phyloP scores from a whole-genome alignment of 1,140 invertebrate genomes.

The Dendrolimus kikuchii region DNA sequence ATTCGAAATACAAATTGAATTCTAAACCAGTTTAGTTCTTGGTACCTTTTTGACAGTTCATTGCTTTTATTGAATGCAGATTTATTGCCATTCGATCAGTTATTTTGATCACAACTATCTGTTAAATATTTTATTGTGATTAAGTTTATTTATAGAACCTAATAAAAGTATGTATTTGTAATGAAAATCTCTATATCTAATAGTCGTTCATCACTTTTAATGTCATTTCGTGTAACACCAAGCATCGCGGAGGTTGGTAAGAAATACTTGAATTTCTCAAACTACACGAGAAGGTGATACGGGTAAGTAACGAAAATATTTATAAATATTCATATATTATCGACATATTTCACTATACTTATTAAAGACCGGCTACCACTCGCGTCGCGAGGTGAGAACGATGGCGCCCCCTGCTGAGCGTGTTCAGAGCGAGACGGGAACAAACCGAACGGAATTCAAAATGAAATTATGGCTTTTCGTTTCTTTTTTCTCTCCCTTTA shows the following conservation, averaged over 20 bases:
- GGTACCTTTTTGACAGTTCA: slow-evolving; percentile 22
- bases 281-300: slow-evolving; percentile 19
- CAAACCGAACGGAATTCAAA: slow-evolving; percentile 63
- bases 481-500: slow-evolving; percentile 51
- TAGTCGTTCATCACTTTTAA: slow-evolving; percentile 16
- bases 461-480: slow-evolving; percentile 63
- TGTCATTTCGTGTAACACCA: slow-evolving; percentile 7
- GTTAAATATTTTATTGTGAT: slow-evolving; percentile 29
- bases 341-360: slow-evolving; percentile 70
- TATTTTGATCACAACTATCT: slow-evolving; percentile 30
- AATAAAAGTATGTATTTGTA: slow-evolving; percentile 21
- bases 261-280: not conserved
- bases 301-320: slow-evolving; percentile 64
- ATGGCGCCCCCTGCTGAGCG: slow-evolving; percentile 63
- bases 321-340: slow-evolving; percentile 64
- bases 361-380: slow-evolving; percentile 70
- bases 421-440: slow-evolving; percentile 59
- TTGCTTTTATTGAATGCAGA: slow-evolving; percentile 31
- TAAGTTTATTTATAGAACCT: slow-evolving; percentile 24
- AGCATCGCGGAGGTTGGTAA: slow-evolving; percentile 6
- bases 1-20: slow-evolving; percentile 49
- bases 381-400: slow-evolving; percentile 70
- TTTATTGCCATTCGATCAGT: slow-evolving; percentile 35
- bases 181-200: slow-evolving; percentile 17
- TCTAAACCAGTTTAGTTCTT: slow-evolving; percentile 35